Conservation (phyloP, 2,113 vertebrate genomes). For the Triplophysa siluroides region DNA sequence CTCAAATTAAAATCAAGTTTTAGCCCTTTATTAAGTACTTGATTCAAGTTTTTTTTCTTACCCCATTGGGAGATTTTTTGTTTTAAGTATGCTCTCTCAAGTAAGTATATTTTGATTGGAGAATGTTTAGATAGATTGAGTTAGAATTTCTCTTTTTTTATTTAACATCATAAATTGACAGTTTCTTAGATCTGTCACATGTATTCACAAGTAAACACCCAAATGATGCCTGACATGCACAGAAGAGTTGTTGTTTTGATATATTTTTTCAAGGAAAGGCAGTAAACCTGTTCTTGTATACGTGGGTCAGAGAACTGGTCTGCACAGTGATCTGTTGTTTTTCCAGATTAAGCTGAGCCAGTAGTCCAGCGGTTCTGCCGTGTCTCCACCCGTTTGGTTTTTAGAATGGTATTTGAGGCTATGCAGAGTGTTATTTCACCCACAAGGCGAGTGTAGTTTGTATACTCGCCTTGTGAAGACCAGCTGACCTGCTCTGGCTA, state of each 20-base stretch:
- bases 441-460: constrained; percentile 19
- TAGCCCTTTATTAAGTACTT: too few species aligned
- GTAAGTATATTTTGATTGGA: too few species aligned
- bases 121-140: too few species aligned
- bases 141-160: background rate
- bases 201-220: background rate
- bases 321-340: background rate
- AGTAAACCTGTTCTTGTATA: background rate
- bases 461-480: constrained; percentile 50
- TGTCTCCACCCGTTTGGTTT: background rate
- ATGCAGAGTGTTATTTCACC: constrained; percentile 28
- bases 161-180: background rate
- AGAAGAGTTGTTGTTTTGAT: background rate
- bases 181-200: background rate
- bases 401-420: background rate
- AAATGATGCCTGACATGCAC: background rate
- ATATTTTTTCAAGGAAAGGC: background rate
- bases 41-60: too few species aligned
- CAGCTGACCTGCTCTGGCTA: constrained; percentile 61
- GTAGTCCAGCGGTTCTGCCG: background rate
- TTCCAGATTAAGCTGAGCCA: background rate
- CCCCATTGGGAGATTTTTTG: too few species aligned
- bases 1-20: too few species aligned
- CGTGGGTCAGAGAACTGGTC: background rate
- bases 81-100: too few species aligned